phyloP scores from a whole-genome alignment of 2,888 invertebrate species.

The Cetonia aurata region DNA sequence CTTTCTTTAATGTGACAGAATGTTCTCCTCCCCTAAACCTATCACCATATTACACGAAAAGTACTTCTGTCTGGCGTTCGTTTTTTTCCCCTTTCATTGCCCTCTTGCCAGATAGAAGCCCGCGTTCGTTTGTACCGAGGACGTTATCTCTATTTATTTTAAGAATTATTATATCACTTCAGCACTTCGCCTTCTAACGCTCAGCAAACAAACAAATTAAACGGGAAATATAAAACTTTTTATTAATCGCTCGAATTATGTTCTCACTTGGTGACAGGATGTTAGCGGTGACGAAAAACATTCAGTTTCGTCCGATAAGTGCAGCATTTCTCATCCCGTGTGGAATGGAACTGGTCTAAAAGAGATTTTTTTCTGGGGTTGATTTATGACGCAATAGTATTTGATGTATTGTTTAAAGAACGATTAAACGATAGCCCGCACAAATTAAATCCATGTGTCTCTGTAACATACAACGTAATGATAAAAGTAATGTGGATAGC shows the following conservation, averaged over 20 bases:
- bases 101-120: neutral
- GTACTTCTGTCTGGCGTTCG: conserved; percentile 26
- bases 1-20: conserved; percentile 15
- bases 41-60: conserved; percentile 31
- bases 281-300: conserved; percentile 27
- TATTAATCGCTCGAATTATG: conserved; percentile 36
- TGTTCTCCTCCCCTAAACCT: conserved; percentile 12
- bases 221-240: conserved; percentile 40
- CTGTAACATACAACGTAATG: too few species aligned
- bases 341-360: conserved; percentile 13
- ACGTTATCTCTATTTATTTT: conserved; percentile 38
- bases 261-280: conserved; percentile 37
- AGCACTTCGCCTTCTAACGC: conserved; percentile 35
- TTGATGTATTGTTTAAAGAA: conserved; percentile 29
- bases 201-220: conserved; percentile 37
- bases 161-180: conserved; percentile 41
- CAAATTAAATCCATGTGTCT: conserved; percentile 14
- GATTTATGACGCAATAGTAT: conserved; percentile 19
- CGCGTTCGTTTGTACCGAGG: neutral
- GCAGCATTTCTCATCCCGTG: conserved; percentile 2
- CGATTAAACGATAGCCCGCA: neutral
- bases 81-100: conserved; percentile 2
- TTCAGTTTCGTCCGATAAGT: conserved; percentile 33
- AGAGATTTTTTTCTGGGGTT: conserved; percentile 1
- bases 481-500: too few species aligned